phyloP scores from a whole-genome alignment of 2,797 vertebrate species.

The Lepidocolaptes lacrymiger region DNA sequence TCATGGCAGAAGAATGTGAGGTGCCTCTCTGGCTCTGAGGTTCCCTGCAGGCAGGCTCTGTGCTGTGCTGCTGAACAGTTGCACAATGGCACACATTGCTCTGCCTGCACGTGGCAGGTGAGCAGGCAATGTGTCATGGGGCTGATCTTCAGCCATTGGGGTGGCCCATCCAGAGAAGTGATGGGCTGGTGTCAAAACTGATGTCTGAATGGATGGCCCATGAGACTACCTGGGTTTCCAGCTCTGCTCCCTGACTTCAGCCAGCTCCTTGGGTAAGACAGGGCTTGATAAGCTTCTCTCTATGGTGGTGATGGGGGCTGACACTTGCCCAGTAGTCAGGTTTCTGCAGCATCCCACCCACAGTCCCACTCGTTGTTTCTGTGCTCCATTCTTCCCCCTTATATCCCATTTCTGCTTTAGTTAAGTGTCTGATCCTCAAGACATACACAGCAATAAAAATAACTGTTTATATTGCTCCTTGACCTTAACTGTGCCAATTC shows the following conservation, averaged over 20 bases:
- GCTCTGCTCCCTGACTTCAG: neutral
- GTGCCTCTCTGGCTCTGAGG: neutral
- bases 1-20: neutral
- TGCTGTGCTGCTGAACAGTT: fast-evolving
- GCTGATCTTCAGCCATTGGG: neutral
- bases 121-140: neutral
- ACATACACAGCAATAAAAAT: neutral
- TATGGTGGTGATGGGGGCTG: neutral
- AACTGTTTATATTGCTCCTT: neutral
- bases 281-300: neutral
- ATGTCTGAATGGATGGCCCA: neutral
- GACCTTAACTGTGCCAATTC: neutral
- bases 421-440: neutral
- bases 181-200: neutral
- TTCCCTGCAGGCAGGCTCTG: neutral
- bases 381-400: neutral
- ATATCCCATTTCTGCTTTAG: neutral
- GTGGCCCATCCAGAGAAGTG: fast-evolving
- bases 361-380: neutral
- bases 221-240: neutral
- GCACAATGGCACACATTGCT: neutral
- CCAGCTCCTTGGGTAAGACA: neutral
- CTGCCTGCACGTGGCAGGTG: neutral
- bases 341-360: neutral
- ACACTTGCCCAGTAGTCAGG: neutral